Percentiles rank a stretch among this genome's conserved stretches.
phyloP scores from a whole-genome alignment of 2,113 vertebrate genomes.

The Colistium nudipinnis region DNA sequence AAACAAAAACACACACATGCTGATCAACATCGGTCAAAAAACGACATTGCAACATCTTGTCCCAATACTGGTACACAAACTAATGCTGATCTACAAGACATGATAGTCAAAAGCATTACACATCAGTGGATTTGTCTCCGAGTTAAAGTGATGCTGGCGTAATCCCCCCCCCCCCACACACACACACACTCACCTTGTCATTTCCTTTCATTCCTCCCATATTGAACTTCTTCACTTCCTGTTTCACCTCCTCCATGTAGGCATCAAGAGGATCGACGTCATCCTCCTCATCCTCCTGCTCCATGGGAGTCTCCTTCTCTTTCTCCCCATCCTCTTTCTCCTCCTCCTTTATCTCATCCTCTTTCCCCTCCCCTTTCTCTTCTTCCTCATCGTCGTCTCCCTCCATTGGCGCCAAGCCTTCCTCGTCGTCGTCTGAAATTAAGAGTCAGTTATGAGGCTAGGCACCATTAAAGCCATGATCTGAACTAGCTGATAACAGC shows the following conservation, averaged over 20 bases:
- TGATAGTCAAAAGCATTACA: background rate
- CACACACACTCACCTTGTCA: slow-evolving; percentile 89
- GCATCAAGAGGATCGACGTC: slow-evolving; percentile 96
- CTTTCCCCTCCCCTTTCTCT: slow-evolving; percentile 84
- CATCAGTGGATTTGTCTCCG: background rate
- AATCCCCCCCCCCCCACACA: background rate
- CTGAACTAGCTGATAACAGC: background rate
- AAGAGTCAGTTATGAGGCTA: background rate
- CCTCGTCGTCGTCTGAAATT: slow-evolving; percentile 81
- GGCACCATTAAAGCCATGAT: background rate
- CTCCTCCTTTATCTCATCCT: slow-evolving; percentile 86
- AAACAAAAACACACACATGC: no score
- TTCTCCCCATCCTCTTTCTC: slow-evolving; percentile 84
- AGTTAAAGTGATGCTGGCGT: background rate
- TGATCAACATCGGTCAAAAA: background rate
- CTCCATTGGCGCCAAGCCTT: slow-evolving; percentile 69
- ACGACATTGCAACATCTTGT: background rate
- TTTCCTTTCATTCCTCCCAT: slow-evolving; percentile 94
- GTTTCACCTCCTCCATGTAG: slow-evolving; percentile 99
- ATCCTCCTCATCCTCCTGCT: slow-evolving; percentile 80
- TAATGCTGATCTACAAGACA: background rate
- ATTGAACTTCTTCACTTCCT: slow-evolving; percentile 99
- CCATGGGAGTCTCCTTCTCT: slow-evolving; percentile 81
- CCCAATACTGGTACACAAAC: background rate
- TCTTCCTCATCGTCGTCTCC: slow-evolving; percentile 92